Evolutionary conservation across 2,888 invertebrate genomes (phyloP).

Genomic region (Noctua pronuba): DNA sequence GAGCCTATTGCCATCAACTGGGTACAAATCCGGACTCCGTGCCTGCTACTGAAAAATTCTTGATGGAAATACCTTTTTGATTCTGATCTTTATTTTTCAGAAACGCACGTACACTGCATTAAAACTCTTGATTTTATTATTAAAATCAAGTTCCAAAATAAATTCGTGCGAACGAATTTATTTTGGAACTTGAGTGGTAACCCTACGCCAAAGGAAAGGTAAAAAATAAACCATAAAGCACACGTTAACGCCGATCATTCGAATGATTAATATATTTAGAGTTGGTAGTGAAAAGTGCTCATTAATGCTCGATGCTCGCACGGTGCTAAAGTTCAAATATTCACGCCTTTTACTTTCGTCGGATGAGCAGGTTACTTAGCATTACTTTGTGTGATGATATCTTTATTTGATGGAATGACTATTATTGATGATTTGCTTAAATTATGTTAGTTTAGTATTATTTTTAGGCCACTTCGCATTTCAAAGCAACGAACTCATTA

Average conservation of each 20-base stretch:
- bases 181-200: too few relatives aligned
- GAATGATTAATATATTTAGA: constrained; percentile 78
- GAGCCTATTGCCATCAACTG: too few relatives aligned
- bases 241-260: constrained; percentile 79
- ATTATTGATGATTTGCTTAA: constrained; percentile 12
- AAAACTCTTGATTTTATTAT: too few relatives aligned
- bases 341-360: constrained; percentile 57
- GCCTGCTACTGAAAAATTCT: too few relatives aligned
- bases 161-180: rapidly evolving
- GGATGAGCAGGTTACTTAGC: constrained; percentile 45
- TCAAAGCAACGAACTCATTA: background rate
- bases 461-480: background rate
- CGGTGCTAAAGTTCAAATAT: constrained; percentile 62
- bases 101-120: too few relatives aligned
- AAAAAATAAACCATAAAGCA: constrained; percentile 74
- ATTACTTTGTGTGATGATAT: constrained; percentile 35
- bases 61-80: too few relatives aligned
- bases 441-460: background rate
- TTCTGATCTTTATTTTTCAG: too few relatives aligned
- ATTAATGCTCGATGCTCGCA: constrained; percentile 65
- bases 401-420: constrained; percentile 40
- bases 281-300: constrained; percentile 69
- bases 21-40: too few relatives aligned
- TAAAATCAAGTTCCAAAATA: background rate
- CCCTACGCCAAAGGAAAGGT: constrained; percentile 60